phyloP scores from a whole-genome alignment of 2,113 vertebrate species.

The Sinocyclocheilus grahami region DNA sequence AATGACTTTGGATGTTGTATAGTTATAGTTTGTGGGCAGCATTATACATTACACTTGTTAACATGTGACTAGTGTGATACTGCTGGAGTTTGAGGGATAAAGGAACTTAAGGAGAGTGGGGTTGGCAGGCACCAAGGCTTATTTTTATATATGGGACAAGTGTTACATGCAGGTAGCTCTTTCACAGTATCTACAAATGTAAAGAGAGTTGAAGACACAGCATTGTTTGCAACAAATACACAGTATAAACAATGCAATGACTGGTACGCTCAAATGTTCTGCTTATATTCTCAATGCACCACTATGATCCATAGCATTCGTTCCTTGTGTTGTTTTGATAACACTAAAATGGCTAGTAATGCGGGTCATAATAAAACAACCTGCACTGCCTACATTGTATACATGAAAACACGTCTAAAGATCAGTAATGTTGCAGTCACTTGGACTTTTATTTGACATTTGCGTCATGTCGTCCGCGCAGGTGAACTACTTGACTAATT shows the following conservation, averaged over 20 bases:
- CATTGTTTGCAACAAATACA: not conserved
- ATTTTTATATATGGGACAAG: not conserved
- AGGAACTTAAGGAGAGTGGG: constrained; percentile 3
- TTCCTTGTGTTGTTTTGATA: not conserved
- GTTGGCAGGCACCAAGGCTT: constrained; percentile 26
- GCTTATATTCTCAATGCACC: not conserved
- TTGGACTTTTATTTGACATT: constrained; percentile 1
- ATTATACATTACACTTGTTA: not conserved
- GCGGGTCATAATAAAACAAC: not conserved
- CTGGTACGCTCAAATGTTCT: not conserved
- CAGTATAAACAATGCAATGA: not conserved
- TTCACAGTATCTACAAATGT: not conserved
- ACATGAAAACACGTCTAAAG: not conserved
- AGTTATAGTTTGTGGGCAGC: constrained; percentile 39
- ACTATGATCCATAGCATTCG: not conserved
- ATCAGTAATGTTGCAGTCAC: not conserved
- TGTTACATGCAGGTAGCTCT: not conserved
- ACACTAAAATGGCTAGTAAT: not conserved
- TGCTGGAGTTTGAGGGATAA: constrained; percentile 55
- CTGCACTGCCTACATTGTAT: not conserved
- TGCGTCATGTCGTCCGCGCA: not conserved
- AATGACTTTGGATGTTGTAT: not conserved
- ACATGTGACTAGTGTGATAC: not conserved
- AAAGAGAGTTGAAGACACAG: not conserved
- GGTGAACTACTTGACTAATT: no score